Conservation (phyloP, 2,888 invertebrate species). For the Lamellibrachia satsuma region DNA sequence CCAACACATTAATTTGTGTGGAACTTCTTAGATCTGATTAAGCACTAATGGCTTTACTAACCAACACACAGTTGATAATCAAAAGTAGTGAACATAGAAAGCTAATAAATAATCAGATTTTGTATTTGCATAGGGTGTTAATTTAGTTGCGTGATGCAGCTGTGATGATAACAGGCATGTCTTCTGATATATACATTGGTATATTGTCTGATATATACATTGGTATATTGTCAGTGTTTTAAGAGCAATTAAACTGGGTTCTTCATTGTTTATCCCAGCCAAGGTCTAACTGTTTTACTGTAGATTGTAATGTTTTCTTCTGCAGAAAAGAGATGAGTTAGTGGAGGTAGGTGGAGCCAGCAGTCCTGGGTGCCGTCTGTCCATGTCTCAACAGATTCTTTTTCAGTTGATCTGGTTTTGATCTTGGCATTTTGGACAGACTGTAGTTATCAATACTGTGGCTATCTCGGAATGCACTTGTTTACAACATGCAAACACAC, state of each 20-base stretch:
- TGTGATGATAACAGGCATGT: not conserved
- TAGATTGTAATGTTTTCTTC: not conserved
- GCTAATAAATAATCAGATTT: too few relatives aligned
- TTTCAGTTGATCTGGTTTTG: not conserved
- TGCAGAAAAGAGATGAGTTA: not conserved
- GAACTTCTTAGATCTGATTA: not conserved
- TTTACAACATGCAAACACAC: not conserved
- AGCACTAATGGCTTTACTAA: not conserved
- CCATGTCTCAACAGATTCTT: not conserved
- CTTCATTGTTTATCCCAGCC: not conserved
- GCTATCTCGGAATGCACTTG: not conserved
- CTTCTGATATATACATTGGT: not conserved
- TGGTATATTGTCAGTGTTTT: not conserved
- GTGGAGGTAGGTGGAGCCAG: constrained; percentile 13
- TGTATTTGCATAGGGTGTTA: not conserved
- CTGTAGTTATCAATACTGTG: not conserved
- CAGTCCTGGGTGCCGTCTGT: not conserved
- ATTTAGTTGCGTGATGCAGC: not conserved
- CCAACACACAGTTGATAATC: too few relatives aligned
- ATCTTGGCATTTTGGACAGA: not conserved
- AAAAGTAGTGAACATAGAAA: too few relatives aligned
- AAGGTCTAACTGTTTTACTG: not conserved
- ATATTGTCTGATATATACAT: constrained; percentile 5
- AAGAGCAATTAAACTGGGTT: not conserved
- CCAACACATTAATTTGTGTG: not conserved